Evolutionary conservation across 2,797 vertebrate genomes (phyloP).

Genomic region (Falco novaeseelandiae): DNA sequence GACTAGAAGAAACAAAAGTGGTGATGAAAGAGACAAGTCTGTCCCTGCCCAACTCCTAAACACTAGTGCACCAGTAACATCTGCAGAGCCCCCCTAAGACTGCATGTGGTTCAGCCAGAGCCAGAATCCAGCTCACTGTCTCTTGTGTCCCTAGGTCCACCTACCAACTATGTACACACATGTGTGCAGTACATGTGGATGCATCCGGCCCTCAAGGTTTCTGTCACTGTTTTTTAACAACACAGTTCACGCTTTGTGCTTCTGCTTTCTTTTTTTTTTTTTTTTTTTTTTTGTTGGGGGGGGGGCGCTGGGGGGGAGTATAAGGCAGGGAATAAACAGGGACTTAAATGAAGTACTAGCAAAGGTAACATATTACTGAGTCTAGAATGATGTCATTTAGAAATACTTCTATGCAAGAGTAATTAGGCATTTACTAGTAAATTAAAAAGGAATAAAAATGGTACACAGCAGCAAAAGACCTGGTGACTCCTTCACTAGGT

Average conservation of each 20-base stretch:
- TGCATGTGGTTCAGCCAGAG: background rate
- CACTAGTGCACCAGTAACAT: background rate
- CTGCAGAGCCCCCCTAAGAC: background rate
- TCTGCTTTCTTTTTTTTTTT: background rate
- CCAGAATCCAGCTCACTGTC: background rate
- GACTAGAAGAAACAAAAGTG: background rate
- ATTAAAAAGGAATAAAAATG: constrained; percentile 13
- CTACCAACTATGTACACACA: background rate
- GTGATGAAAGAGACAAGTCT: background rate
- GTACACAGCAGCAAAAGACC: background rate
- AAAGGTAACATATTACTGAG: constrained; percentile 12
- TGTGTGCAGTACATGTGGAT: background rate
- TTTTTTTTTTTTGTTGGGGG: too few relatives aligned
- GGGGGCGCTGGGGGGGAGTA: too few relatives aligned
- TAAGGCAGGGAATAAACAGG: background rate
- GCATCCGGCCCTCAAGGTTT: background rate
- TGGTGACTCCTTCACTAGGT: background rate
- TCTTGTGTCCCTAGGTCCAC: background rate
- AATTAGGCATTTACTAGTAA: constrained; percentile 12
- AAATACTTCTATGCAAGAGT: background rate
- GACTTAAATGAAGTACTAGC: background rate
- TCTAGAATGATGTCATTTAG: background rate
- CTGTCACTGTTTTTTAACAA: background rate
- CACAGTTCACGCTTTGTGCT: background rate
- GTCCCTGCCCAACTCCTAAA: background rate